These are phyloP conservation scores for Ectropis grisescens DNA, from an alignment of 1,140 invertebrate genomes.

Conservation along the genomic window DNA sequence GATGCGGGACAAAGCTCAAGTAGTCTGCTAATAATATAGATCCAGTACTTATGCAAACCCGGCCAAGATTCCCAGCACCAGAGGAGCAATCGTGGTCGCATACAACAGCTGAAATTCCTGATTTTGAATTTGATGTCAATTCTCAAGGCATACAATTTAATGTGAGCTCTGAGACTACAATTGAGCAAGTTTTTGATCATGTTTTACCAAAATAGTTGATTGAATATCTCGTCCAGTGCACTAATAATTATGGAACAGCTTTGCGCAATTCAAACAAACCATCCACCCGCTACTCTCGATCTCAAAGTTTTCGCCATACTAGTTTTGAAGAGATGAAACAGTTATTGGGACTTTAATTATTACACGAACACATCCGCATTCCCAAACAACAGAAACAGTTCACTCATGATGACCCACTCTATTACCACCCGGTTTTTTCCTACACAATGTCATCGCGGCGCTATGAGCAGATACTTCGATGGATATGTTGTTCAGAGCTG, in stretches of 20 bases:
- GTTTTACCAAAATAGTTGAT: no score
- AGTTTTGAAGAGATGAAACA: conserved; percentile 17
- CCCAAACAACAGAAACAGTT: conserved; percentile 16
- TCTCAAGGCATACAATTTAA: no score
- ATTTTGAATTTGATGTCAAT: no score
- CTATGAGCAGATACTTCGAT: conserved; percentile 28
- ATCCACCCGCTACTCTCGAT: conserved; percentile 11
- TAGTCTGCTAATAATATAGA: no score
- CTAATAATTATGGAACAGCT: conserved; percentile 11
- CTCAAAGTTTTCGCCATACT: neutral
- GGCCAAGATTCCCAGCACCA: no score
- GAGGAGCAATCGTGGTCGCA: no score
- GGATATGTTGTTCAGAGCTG: conserved; percentile 15
- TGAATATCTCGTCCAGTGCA: conserved; percentile 18
- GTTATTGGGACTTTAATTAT: conserved; percentile 27
- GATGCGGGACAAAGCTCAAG: no score
- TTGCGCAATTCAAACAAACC: conserved; percentile 10
- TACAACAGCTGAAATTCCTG: no score
- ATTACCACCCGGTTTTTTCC: conserved; percentile 29
- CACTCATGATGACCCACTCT: conserved; percentile 10
- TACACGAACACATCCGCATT: no score
- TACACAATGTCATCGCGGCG: conserved; percentile 23
- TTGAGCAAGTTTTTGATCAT: no score
- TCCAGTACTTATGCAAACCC: no score
- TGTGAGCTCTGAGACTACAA: no score